phyloP scores from a whole-genome alignment of 1,140 invertebrate species.

The Nephila pilipes region DNA sequence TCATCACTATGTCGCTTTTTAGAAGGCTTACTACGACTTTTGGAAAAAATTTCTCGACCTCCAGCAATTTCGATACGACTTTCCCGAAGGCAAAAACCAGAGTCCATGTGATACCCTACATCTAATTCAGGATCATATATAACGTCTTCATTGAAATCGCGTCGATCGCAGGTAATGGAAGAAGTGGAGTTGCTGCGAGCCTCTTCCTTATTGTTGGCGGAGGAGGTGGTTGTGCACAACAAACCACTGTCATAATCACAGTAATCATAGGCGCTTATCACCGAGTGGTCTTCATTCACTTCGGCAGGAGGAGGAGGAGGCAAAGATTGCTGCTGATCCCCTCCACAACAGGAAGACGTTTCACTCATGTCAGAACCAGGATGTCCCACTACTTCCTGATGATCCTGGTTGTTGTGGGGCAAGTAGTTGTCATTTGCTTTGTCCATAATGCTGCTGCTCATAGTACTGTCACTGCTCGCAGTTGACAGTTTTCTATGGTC shows the following conservation, averaged over 20 bases:
- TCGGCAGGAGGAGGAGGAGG: constrained; percentile 47
- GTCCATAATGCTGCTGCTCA: constrained; percentile 78
- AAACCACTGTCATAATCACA: constrained; percentile 72
- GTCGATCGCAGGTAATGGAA: constrained; percentile 57
- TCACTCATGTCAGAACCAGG: constrained; percentile 72
- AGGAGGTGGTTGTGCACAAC: constrained; percentile 45
- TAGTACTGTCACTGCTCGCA: constrained; percentile 78
- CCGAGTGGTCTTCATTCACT: constrained; percentile 77
- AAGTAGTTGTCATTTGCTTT: constrained; percentile 78
- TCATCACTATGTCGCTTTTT: constrained; percentile 86
- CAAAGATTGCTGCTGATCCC: constrained; percentile 52
- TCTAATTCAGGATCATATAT: constrained; percentile 75
- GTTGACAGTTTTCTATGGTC: constrained; percentile 76
- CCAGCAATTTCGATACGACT: constrained; percentile 93
- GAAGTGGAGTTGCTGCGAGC: constrained; percentile 43
- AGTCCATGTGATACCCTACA: constrained; percentile 69
- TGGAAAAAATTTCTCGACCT: constrained; percentile 91
- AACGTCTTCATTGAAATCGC: constrained; percentile 58
- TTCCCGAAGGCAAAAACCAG: constrained; percentile 79
- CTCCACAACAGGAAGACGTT: constrained; percentile 74
- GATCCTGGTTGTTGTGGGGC: constrained; percentile 72
- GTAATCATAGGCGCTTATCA: constrained; percentile 77
- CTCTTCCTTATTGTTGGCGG: constrained; percentile 42
- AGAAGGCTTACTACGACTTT: constrained; percentile 89
- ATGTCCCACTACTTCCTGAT: constrained; percentile 39